A percentile compares a stretch with the other conserved stretches of the same genome.
Conservation (phyloP, 92 coral and sea anemone species). For the Epizoanthus fatuus region DNA sequence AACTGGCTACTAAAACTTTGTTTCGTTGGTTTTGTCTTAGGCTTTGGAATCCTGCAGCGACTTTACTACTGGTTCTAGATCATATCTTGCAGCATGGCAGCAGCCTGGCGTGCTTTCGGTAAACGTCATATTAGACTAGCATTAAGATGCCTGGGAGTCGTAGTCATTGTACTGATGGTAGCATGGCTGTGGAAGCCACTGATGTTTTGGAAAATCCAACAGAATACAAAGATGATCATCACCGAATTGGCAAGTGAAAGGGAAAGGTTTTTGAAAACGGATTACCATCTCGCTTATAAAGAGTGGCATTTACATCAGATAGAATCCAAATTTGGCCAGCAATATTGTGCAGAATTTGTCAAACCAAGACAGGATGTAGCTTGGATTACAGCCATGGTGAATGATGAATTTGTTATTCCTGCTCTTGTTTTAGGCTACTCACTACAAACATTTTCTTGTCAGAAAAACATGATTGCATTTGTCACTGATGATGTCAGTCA, state of each 20-base stretch:
- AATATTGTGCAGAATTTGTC: slow-evolving; percentile 57
- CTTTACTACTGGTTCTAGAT: no score
- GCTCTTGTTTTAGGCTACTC: slow-evolving; percentile 83
- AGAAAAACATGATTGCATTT: slow-evolving; percentile 84
- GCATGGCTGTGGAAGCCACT: slow-evolving; percentile 54
- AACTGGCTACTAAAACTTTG: no score
- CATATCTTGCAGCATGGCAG: no score
- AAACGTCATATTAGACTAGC: not conserved
- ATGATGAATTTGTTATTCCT: slow-evolving; percentile 79
- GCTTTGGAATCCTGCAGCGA: no score
- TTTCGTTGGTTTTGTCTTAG: no score
- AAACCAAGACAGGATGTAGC: slow-evolving; percentile 59
- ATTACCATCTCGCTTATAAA: slow-evolving; percentile 60
- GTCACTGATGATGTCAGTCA: slow-evolving; percentile 75
- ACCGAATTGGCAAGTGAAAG: slow-evolving; percentile 42
- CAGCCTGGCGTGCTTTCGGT: not conserved
- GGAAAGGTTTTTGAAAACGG: slow-evolving; percentile 54
- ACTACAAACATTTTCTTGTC: slow-evolving; percentile 74
- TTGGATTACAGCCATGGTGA: slow-evolving; percentile 84
- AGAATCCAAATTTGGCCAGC: slow-evolving; percentile 68
- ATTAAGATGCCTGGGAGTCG: not conserved
- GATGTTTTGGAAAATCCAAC: slow-evolving; percentile 32
- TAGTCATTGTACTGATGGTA: not conserved
- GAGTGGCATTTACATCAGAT: slow-evolving; percentile 78
- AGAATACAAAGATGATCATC: slow-evolving; percentile 49